Conservation (phyloP, 2,888 invertebrate species). For the Phyllotreta striolata region DNA sequence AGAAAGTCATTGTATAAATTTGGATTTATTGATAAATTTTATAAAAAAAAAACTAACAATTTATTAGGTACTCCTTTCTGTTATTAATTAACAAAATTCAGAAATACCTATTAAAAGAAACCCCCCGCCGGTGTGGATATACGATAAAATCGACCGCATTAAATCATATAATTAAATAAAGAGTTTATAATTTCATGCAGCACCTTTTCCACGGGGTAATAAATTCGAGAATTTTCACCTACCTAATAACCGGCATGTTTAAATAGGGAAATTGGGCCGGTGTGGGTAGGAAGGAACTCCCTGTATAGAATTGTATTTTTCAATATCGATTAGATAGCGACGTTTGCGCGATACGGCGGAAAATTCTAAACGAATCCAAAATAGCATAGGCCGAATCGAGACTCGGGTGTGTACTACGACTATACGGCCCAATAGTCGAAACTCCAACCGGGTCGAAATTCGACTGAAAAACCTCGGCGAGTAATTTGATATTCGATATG, state of each 20-base stretch:
- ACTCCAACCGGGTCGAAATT: conserved; percentile 50
- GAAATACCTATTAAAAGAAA: too few relatives aligned
- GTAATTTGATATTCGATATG: conserved; percentile 46
- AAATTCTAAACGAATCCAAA: conserved; percentile 47
- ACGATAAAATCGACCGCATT: too few relatives aligned
- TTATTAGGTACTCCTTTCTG: too few relatives aligned
- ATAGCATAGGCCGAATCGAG: conserved; percentile 59
- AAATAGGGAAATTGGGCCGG: neutral
- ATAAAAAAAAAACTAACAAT: too few relatives aligned
- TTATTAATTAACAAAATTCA: too few relatives aligned
- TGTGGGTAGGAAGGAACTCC: conserved; percentile 12
- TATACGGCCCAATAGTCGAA: conserved; percentile 39
- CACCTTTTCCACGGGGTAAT: too few relatives aligned
- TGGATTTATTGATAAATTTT: too few relatives aligned
- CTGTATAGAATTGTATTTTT: conserved; percentile 44
- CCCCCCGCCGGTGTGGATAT: too few relatives aligned
- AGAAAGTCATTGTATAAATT: too few relatives aligned
- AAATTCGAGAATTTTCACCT: too few relatives aligned
- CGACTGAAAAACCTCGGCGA: conserved; percentile 40
- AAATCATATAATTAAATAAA: too few relatives aligned
- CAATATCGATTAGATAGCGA: conserved; percentile 50
- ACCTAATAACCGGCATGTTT: neutral
- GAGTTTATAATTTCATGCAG: too few relatives aligned
- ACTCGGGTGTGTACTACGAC: conserved; percentile 61
- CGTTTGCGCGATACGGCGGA: conserved; percentile 54